Percentiles rank a stretch among this genome's conserved stretches.
Evolutionary conservation across 2,113 vertebrate species (phyloP).

Genomic region (Mola mola): DNA sequence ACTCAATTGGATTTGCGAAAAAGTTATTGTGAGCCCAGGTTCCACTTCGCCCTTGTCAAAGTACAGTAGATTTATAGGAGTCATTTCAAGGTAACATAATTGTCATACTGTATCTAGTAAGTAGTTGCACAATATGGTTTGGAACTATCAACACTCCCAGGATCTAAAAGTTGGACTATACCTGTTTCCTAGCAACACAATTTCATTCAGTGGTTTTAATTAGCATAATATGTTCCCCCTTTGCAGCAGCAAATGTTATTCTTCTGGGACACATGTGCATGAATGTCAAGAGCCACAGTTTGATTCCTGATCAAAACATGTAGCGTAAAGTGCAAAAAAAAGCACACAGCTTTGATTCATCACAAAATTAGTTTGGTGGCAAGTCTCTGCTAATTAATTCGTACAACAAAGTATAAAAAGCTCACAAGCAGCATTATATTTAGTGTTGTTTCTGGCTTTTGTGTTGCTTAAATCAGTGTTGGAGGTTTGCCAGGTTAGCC

Average conservation of each 20-base stretch:
- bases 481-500: too few species aligned
- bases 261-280: conserved; percentile 17
- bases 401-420: background rate
- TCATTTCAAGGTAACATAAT: conserved; percentile 5
- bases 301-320: conserved; percentile 10
- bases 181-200: conserved; percentile 65
- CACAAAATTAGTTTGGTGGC: background rate
- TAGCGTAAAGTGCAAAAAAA: background rate
- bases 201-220: conserved; percentile 43
- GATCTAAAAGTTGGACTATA: conserved; percentile 19
- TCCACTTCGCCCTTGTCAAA: conserved; percentile 4
- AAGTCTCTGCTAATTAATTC: background rate
- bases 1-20: background rate
- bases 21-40: background rate
- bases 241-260: conserved; percentile 5
- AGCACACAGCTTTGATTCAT: background rate
- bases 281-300: conserved; percentile 2
- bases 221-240: background rate
- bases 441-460: too few species aligned
- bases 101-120: too few species aligned
- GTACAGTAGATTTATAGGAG: too few species aligned
- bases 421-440: background rate
- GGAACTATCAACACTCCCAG: conserved; percentile 10
- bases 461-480: too few species aligned
- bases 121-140: background rate